Evolutionary conservation across 2,113 vertebrate genomes (phyloP).

Genomic region (Asarcornis scutulata): DNA sequence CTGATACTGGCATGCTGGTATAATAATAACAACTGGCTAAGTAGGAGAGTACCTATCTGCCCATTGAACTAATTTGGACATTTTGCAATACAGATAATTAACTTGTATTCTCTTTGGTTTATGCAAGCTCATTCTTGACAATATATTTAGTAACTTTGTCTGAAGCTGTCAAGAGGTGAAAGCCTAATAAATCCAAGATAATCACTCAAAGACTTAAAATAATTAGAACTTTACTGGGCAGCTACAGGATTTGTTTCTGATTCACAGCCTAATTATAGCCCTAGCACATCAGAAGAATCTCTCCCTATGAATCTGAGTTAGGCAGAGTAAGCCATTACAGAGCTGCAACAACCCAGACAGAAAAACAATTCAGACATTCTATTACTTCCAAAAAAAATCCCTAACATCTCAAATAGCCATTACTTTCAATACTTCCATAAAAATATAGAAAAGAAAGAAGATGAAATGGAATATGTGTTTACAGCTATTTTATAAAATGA

Average conservation of each 20-base stretch:
- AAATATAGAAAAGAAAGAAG: neutral
- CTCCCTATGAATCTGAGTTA: neutral
- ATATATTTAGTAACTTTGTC: neutral
- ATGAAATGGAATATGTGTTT: neutral
- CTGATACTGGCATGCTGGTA: neutral
- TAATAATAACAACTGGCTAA: accelerated
- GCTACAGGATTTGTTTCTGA: conserved; percentile 13
- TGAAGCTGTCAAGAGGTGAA: neutral
- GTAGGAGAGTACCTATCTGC: neutral
- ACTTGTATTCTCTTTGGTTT: neutral
- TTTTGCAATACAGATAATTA: neutral
- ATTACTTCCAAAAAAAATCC: neutral
- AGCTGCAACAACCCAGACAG: neutral
- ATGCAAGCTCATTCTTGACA: neutral
- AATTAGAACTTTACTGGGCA: conserved; percentile 22
- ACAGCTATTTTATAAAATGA: neutral
- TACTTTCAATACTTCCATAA: neutral
- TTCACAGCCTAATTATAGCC: conserved; percentile 9
- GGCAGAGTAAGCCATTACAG: neutral
- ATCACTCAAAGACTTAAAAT: conserved; percentile 28
- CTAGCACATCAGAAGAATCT: conserved; percentile 2
- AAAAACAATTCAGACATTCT: neutral
- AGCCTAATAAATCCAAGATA: conserved; percentile 21
- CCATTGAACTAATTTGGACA: neutral
- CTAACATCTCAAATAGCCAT: neutral